These are phyloP conservation scores for Cladopsammia gracilis DNA, from an alignment of 64 coral and sea anemone species.

Conservation along the genomic window DNA sequence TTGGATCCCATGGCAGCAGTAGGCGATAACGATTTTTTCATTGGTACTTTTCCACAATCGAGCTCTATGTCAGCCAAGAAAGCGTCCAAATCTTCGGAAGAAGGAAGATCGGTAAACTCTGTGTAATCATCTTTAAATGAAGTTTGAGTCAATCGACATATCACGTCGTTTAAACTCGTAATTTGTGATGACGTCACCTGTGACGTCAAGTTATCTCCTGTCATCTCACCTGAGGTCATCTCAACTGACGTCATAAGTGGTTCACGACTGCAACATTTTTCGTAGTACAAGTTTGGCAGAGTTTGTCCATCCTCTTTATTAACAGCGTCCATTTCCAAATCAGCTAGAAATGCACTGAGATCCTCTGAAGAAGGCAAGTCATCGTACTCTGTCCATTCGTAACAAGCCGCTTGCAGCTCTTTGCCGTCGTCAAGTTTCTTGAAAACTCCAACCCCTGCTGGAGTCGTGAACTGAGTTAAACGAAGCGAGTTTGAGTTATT, in stretches of 20 bases:
- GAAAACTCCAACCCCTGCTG: too few species aligned
- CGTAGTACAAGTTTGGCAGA: not conserved
- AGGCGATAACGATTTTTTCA: not conserved
- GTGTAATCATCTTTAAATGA: not conserved
- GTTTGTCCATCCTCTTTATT: not conserved
- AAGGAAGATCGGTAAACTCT: slow-evolving; percentile 5
- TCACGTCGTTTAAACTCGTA: not conserved
- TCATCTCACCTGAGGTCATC: not conserved
- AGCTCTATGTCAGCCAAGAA: slow-evolving; percentile 40
- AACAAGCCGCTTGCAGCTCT: too few species aligned
- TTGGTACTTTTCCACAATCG: not conserved
- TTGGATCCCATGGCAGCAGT: not conserved
- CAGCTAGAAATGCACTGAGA: slow-evolving; percentile 69
- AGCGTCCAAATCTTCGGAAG: slow-evolving; percentile 25
- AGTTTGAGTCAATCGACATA: not conserved
- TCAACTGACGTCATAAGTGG: not conserved
- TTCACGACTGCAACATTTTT: not conserved
- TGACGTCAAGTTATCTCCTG: not conserved
- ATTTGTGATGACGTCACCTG: not conserved
- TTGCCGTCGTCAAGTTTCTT: not conserved
- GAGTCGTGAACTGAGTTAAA: not conserved
- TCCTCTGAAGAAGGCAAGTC: slow-evolving; percentile 78
- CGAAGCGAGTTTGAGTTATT: not conserved
- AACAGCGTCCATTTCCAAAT: slow-evolving; percentile 27
- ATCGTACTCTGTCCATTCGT: not conserved